These are phyloP conservation scores for Catharus fuscescens DNA, from an alignment of 2,113 vertebrate genomes.

Conservation along the genomic window DNA sequence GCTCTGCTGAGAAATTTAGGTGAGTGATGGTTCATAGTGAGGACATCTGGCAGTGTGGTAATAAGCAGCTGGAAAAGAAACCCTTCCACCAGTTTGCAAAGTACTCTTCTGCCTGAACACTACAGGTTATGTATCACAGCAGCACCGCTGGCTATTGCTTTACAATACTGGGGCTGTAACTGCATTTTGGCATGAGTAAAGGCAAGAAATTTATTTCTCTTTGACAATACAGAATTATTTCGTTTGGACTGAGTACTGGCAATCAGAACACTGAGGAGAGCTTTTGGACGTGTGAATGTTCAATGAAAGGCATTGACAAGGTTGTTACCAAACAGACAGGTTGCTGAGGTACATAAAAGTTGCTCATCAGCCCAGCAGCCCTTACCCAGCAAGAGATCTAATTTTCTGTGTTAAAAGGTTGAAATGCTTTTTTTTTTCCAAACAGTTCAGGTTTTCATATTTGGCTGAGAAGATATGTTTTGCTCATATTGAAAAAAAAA, in stretches of 20 bases:
- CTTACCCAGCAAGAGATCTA: background rate
- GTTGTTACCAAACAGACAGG: background rate
- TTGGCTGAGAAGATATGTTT: background rate
- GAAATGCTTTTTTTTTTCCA: background rate
- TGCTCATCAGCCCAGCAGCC: background rate
- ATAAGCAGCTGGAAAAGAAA: background rate
- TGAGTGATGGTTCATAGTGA: background rate
- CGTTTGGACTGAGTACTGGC: background rate
- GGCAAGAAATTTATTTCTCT: background rate
- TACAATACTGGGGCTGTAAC: background rate
- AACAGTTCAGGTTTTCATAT: background rate
- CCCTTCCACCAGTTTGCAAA: background rate
- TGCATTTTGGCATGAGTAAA: background rate
- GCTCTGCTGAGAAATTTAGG: background rate
- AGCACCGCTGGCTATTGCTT: background rate
- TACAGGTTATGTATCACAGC: background rate
- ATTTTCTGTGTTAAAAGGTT: background rate
- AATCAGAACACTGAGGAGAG: background rate
- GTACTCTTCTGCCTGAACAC: background rate
- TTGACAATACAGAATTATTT: background rate
- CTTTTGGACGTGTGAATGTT: background rate
- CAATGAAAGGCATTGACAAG: background rate
- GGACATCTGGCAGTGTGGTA: background rate
- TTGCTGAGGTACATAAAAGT: background rate
- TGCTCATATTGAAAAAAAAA: background rate